Conservation (phyloP, 1,140 invertebrate species). For the Nebria ingens region DNA sequence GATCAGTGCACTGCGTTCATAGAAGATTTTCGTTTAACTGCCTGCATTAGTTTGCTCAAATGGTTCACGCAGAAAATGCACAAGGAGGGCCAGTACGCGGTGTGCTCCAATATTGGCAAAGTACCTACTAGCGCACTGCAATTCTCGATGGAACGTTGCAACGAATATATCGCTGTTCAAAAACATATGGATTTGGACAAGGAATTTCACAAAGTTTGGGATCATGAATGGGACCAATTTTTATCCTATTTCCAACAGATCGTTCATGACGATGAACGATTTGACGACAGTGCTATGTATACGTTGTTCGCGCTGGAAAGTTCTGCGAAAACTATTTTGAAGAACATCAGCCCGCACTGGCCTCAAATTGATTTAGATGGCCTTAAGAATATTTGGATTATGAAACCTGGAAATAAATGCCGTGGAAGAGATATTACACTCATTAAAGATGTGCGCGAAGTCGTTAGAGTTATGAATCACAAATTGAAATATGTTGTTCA, state of each 20-base stretch:
- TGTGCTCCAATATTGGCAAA: conserved; percentile 48
- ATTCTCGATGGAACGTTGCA: conserved; percentile 66
- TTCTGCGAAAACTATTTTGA: conserved; percentile 38
- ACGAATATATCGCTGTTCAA: conserved; percentile 61
- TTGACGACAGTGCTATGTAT: conserved; percentile 33
- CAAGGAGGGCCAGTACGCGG: conserved; percentile 41
- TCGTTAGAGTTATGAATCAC: conserved; percentile 57
- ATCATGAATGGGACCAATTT: conserved; percentile 80
- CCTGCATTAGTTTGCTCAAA: conserved; percentile 73
- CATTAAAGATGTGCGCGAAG: conserved; percentile 77
- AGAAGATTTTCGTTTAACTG: conserved; percentile 80
- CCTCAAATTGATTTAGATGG: conserved; percentile 78
- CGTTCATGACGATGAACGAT: conserved; percentile 49
- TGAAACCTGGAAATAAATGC: conserved; percentile 90
- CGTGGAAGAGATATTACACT: conserved; percentile 81
- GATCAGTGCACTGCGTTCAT: conserved; percentile 83
- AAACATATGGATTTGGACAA: conserved; percentile 80
- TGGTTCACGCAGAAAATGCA: conserved; percentile 54
- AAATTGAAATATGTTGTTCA: conserved; percentile 73
- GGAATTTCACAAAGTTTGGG: conserved; percentile 55
- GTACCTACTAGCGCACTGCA: conserved; percentile 63
- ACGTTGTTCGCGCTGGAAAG: conserved; percentile 28
- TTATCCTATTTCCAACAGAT: conserved; percentile 63
- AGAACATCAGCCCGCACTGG: conserved; percentile 51
- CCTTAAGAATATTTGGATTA: conserved; percentile 82